Evolutionary conservation across 1,140 invertebrate genomes (phyloP).

Genomic region (Uloborus diversus): DNA sequence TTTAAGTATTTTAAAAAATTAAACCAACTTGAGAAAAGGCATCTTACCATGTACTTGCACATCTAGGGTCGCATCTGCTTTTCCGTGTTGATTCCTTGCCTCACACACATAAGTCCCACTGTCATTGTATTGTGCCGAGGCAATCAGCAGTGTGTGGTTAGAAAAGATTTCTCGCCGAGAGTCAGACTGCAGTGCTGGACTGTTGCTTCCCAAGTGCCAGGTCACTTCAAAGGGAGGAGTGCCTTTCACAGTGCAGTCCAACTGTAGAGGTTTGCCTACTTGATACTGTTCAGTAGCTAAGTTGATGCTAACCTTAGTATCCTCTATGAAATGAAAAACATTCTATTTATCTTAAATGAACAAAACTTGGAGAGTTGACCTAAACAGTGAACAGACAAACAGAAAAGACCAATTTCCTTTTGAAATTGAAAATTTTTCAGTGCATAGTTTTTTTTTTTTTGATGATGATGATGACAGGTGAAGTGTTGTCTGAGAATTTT

Average conservation of each 20-base stretch:
- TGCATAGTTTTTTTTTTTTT: too few relatives aligned
- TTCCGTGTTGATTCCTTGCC: constrained; percentile 77
- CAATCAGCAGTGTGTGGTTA: constrained; percentile 75
- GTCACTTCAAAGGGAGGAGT: constrained; percentile 15
- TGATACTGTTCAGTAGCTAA: constrained; percentile 37
- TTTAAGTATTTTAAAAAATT: too few relatives aligned
- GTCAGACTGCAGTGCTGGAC: neutral
- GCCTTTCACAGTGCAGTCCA: constrained; percentile 48
- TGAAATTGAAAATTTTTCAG: too few relatives aligned
- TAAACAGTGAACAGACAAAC: too few relatives aligned
- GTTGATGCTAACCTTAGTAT: constrained; percentile 37
- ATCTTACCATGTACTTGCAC: constrained; percentile 76
- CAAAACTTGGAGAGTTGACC: too few relatives aligned
- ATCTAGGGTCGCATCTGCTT: constrained; percentile 70
- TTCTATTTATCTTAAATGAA: too few relatives aligned
- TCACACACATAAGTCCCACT: constrained; percentile 81
- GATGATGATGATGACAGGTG: too few relatives aligned
- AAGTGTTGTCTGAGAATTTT: too few relatives aligned
- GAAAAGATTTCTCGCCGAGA: constrained; percentile 48
- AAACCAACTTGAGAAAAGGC: too few relatives aligned
- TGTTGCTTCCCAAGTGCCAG: constrained; percentile 28
- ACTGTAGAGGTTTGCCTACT: constrained; percentile 40
- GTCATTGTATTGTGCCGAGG: constrained; percentile 73
- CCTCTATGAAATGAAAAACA: too few relatives aligned
- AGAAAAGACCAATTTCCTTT: too few relatives aligned